Evolutionary conservation across 2,113 vertebrate species (phyloP).

Genomic region (Uria aalge): DNA sequence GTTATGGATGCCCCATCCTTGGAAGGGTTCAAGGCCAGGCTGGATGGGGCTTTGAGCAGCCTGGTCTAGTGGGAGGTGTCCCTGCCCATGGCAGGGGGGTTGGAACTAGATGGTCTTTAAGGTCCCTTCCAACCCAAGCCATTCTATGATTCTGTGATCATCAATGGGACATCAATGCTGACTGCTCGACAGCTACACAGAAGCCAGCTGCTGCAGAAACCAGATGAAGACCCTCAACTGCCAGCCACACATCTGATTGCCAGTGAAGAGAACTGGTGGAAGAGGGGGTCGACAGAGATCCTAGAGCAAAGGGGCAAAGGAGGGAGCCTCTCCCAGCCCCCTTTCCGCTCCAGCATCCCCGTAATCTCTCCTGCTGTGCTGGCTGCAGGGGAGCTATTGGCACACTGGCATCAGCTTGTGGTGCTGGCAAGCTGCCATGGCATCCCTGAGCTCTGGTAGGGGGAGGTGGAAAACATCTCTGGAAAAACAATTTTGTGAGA

Average conservation of each 20-base stretch:
- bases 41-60: too few relatives aligned
- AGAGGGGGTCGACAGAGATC: not conserved
- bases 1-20: too few relatives aligned
- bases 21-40: too few relatives aligned
- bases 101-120: too few relatives aligned
- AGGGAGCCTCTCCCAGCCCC: not conserved
- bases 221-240: not conserved
- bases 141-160: not conserved
- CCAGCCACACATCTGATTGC: not conserved
- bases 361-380: not conserved
- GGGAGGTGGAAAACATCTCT: not conserved
- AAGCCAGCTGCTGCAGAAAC: not conserved
- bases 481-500: not conserved
- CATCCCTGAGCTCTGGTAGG: not conserved
- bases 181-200: not conserved
- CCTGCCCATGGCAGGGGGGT: too few relatives aligned
- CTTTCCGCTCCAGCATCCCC: not conserved
- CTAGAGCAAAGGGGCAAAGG: not conserved
- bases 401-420: accelerated
- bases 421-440: not conserved
- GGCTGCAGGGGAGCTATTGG: not conserved
- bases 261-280: not conserved
- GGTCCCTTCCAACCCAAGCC: too few relatives aligned
- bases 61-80: too few relatives aligned
- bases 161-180: not conserved